Conservation (phyloP, 2,113 vertebrate genomes). For the Platichthys stellatus region DNA sequence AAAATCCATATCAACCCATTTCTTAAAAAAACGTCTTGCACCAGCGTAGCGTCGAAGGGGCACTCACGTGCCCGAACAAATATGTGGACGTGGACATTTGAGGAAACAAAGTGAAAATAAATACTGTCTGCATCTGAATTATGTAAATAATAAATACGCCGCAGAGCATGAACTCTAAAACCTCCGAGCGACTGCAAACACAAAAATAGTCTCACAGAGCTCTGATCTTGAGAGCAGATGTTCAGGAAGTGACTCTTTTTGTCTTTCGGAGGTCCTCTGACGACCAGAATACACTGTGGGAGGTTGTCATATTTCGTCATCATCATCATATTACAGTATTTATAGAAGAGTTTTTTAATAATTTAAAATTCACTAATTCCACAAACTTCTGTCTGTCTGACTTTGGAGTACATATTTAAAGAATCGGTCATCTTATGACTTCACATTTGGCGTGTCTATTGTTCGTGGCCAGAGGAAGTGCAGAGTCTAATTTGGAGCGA, state of each 20-base stretch:
- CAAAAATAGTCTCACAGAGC: conserved; percentile 72
- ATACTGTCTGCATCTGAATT: conserved; percentile 70
- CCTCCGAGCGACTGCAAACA: conserved; percentile 70
- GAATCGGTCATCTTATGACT: no score
- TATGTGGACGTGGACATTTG: conserved; percentile 43
- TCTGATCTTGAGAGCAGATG: conserved; percentile 82
- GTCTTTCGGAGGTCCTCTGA: conserved; percentile 61
- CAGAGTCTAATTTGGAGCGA: no score
- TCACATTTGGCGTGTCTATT: no score
- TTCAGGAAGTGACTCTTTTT: conserved; percentile 78
- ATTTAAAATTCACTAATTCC: no score
- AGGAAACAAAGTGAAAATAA: conserved; percentile 79
- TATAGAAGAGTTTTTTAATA: neutral
- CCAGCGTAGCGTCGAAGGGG: neutral
- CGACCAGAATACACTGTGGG: conserved; percentile 46
- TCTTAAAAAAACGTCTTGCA: neutral
- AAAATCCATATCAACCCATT: neutral
- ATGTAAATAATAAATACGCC: conserved; percentile 79
- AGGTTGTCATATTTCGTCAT: conserved; percentile 18
- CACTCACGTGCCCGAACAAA: conserved; percentile 76
- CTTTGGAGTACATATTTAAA: no score
- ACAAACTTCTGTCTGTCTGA: no score
- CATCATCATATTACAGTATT: neutral
- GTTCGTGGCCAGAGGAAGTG: no score
- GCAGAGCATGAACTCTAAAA: conserved; percentile 65